Conservation (phyloP, 2,888 invertebrate species). For the Biston stratarius region DNA sequence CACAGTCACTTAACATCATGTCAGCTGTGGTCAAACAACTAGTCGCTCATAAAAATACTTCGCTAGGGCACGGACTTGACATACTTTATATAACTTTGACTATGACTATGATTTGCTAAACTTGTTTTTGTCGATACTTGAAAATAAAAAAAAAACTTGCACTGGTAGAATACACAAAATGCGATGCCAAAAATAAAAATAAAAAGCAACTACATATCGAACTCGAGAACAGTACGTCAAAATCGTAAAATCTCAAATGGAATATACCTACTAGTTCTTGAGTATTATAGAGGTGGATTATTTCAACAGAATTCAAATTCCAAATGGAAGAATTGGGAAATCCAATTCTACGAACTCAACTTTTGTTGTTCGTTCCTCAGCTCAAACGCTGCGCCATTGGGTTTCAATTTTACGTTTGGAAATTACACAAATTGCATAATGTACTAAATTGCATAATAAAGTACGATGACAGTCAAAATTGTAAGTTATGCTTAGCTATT, state of each 20-base stretch:
- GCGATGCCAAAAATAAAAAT: too few species aligned
- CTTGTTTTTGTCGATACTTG: too few species aligned
- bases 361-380: slow-evolving; percentile 25
- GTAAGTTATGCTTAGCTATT: too few species aligned
- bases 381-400: slow-evolving; percentile 5
- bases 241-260: background rate
- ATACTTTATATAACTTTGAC: too few species aligned
- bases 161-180: too few species aligned
- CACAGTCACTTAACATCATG: too few species aligned
- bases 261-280: background rate
- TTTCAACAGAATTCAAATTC: slow-evolving; percentile 22
- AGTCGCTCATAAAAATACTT: too few species aligned
- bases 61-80: too few species aligned
- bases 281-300: slow-evolving; percentile 14
- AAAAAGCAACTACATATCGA: background rate
- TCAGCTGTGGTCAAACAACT: too few species aligned
- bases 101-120: too few species aligned
- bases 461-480: too few species aligned
- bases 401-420: slow-evolving; percentile 2
- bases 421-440: background rate
- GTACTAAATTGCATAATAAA: background rate
- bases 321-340: slow-evolving; percentile 13
- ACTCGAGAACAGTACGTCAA: background rate
- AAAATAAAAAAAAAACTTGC: too few species aligned
- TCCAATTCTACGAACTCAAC: slow-evolving; percentile 18